These are phyloP conservation scores for Ferrisia virgata DNA, from an alignment of 2,888 invertebrate genomes.

Conservation along the genomic window DNA sequence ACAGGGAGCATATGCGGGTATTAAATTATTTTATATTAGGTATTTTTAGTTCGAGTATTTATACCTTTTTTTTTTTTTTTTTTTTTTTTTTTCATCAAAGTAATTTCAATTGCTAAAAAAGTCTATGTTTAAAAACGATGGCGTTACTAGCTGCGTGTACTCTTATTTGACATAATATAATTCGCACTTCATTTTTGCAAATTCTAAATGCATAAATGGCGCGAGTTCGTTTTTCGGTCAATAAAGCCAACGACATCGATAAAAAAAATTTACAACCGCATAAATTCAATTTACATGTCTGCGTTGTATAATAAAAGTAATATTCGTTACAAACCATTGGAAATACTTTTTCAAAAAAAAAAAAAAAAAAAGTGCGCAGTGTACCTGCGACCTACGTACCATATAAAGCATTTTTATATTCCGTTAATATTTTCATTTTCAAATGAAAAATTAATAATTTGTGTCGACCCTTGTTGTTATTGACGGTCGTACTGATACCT, in stretches of 20 bases:
- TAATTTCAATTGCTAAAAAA: not conserved
- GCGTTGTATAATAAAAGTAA: slow-evolving; percentile 1
- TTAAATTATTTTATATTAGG: too few relatives aligned
- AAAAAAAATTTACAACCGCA: slow-evolving; percentile 21
- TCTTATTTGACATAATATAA: not conserved
- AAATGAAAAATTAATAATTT: slow-evolving; percentile 24
- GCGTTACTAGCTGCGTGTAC: too few relatives aligned
- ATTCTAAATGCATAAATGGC: not conserved
- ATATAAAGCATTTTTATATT: not conserved
- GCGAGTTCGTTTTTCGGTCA: not conserved
- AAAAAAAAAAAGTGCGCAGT: too few relatives aligned
- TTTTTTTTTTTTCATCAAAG: not conserved
- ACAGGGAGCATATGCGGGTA: too few relatives aligned
- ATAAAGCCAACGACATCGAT: not conserved
- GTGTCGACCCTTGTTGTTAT: not conserved
- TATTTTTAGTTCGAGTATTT: not conserved
- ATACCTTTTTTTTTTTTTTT: too few relatives aligned
- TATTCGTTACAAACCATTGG: slow-evolving; percentile 1
- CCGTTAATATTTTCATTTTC: slow-evolving; percentile 26
- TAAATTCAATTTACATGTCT: slow-evolving; percentile 4
- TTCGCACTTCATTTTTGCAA: not conserved
- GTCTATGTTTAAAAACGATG: not conserved
- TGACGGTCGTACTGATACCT: too few relatives aligned
- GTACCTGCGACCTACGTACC: not conserved
- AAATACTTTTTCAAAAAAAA: slow-evolving; percentile 27